phyloP scores from a whole-genome alignment of 2,888 invertebrate genomes.

The Eristalinus sepulchralis region DNA sequence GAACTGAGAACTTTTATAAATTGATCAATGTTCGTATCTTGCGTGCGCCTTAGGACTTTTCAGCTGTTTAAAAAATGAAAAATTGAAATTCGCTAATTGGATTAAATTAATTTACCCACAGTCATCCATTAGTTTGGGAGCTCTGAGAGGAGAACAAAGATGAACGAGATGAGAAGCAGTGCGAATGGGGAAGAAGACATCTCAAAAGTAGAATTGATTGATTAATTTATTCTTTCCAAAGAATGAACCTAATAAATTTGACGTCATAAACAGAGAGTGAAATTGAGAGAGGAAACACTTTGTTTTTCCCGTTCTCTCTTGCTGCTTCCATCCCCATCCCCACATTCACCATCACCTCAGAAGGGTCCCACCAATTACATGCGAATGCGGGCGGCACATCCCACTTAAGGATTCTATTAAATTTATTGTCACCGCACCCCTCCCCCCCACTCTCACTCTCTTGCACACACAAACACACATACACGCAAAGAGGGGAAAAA shows the following conservation, averaged over 20 bases:
- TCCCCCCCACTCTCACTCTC: no score
- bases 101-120: slow-evolving; percentile 55
- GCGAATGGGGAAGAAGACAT: background rate
- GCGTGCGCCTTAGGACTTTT: slow-evolving; percentile 17
- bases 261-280: slow-evolving; percentile 53
- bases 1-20: slow-evolving; percentile 18
- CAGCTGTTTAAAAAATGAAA: slow-evolving; percentile 34
- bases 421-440: slow-evolving; percentile 63
- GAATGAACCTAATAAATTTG: slow-evolving; percentile 55
- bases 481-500: slow-evolving; percentile 16
- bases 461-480: background rate
- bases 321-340: no score
- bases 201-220: slow-evolving; percentile 56
- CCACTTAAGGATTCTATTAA: slow-evolving; percentile 62
- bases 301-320: background rate
- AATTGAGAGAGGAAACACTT: slow-evolving; percentile 15
- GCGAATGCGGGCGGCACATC: slow-evolving; percentile 51
- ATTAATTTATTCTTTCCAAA: slow-evolving; percentile 59
- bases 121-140: slow-evolving; percentile 41
- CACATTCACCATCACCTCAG: background rate
- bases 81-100: slow-evolving; percentile 57
- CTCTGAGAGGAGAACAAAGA: slow-evolving; percentile 11
- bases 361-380: slow-evolving; percentile 59
- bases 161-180: background rate
- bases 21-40: slow-evolving; percentile 22